phyloP scores from a whole-genome alignment of 2,797 vertebrate species.

The Crax fasciolata region DNA sequence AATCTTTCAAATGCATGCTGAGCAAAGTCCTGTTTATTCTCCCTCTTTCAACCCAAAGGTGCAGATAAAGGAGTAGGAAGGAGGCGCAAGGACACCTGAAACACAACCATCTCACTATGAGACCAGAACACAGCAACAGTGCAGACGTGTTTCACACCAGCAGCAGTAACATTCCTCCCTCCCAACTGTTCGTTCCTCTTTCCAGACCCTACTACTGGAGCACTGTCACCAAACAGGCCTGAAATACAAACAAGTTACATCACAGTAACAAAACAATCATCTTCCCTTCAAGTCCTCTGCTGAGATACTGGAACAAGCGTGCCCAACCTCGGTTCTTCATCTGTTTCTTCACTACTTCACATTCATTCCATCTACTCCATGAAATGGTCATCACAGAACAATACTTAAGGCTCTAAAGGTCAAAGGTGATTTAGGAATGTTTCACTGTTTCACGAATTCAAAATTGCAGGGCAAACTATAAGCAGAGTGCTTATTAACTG shows the following conservation, averaged over 20 bases:
- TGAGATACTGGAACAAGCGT: background rate
- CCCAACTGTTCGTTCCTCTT: rapidly evolving
- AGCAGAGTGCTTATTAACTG: background rate
- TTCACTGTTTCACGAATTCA: background rate
- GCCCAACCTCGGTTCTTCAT: background rate
- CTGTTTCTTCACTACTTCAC: background rate
- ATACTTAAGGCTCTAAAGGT: background rate
- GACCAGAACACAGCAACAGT: background rate
- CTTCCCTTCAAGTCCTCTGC: background rate
- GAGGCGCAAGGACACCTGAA: background rate
- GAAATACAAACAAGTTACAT: background rate
- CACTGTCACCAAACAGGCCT: background rate
- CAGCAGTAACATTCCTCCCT: background rate
- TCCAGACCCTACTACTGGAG: background rate
- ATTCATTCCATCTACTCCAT: background rate
- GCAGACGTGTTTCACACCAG: background rate
- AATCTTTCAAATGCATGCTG: background rate
- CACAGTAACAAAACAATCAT: background rate
- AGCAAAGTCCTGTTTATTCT: conserved; percentile 1
- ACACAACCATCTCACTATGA: background rate
- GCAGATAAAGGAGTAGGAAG: background rate
- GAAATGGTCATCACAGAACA: background rate
- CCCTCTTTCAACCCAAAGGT: background rate
- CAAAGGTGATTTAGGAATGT: rapidly evolving
- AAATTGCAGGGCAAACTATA: background rate